These are phyloP conservation scores for Alauda arvensis DNA, from an alignment of 2,797 vertebrate species.

Conservation along the genomic window DNA sequence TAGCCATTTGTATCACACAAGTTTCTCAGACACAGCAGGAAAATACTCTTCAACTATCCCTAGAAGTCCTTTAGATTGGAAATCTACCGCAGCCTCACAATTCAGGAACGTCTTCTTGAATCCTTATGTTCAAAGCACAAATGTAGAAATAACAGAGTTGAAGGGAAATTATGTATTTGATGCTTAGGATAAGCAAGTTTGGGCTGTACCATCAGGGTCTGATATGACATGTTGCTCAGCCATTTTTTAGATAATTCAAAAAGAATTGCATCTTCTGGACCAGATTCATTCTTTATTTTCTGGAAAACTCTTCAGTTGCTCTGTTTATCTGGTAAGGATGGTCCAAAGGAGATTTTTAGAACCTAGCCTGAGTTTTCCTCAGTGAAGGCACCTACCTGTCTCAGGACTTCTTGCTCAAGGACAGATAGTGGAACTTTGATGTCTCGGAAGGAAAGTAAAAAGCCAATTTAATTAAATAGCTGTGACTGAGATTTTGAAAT, in stretches of 20 bases:
- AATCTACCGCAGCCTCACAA: neutral
- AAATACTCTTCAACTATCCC: neutral
- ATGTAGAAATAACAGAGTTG: neutral
- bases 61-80: neutral
- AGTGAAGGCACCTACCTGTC: neutral
- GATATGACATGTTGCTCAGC: neutral
- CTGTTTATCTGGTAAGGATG: neutral
- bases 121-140: neutral
- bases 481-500: neutral
- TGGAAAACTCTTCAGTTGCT: neutral
- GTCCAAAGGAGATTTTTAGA: neutral
- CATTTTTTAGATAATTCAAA: neutral
- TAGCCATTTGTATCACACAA: neutral
- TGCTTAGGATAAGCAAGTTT: neutral
- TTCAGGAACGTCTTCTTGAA: neutral
- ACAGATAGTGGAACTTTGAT: neutral
- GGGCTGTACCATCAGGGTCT: neutral
- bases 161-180: neutral
- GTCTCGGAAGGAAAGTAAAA: neutral
- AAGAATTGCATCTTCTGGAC: neutral
- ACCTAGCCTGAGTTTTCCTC: neutral
- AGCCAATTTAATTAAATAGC: neutral
- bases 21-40: neutral
- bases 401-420: neutral
- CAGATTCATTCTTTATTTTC: neutral